phyloP scores from a whole-genome alignment of 2,888 invertebrate species.

The Dolichopus griseipennis region DNA sequence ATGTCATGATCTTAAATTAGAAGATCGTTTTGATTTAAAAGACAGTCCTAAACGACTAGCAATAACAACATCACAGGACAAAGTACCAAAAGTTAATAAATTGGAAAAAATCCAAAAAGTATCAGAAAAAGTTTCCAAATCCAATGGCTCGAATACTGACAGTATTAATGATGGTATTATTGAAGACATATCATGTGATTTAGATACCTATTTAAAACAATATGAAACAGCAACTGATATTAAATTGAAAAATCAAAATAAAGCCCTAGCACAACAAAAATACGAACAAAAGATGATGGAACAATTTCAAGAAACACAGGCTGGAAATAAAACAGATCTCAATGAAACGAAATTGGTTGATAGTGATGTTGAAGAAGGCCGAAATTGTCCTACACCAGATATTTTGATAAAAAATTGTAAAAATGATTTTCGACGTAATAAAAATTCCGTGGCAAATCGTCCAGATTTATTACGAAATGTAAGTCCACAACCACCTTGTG shows the following conservation, averaged over 20 bases:
- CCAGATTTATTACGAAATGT: slow-evolving; percentile 35
- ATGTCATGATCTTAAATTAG: slow-evolving; percentile 8
- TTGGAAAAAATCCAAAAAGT: background rate
- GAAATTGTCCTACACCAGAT: slow-evolving; percentile 33
- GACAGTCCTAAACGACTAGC: slow-evolving; percentile 7
- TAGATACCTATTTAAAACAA: slow-evolving; percentile 24
- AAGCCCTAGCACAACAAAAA: background rate
- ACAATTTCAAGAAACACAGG: background rate
- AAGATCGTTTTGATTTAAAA: slow-evolving; percentile 9
- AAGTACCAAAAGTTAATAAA: slow-evolving; percentile 2
- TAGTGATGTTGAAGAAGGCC: slow-evolving; percentile 16
- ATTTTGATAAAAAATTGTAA: slow-evolving; percentile 34
- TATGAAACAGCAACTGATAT: slow-evolving; percentile 20
- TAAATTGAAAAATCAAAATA: slow-evolving; percentile 7
- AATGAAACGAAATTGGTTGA: slow-evolving; percentile 21
- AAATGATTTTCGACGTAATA: slow-evolving; percentile 11
- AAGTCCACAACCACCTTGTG: slow-evolving; percentile 25
- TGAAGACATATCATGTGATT: slow-evolving; percentile 22
- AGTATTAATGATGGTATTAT: background rate
- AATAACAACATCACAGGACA: slow-evolving; percentile 2
- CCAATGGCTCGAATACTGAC: background rate
- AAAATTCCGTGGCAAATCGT: slow-evolving; percentile 24
- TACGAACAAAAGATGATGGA: too few relatives aligned
- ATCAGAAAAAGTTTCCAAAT: background rate
- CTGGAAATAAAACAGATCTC: slow-evolving; percentile 10